Percentiles rank a stretch among this genome's conserved stretches.
Conservation (phyloP, 2,888 invertebrate species). For the Anarsia innoxiella region DNA sequence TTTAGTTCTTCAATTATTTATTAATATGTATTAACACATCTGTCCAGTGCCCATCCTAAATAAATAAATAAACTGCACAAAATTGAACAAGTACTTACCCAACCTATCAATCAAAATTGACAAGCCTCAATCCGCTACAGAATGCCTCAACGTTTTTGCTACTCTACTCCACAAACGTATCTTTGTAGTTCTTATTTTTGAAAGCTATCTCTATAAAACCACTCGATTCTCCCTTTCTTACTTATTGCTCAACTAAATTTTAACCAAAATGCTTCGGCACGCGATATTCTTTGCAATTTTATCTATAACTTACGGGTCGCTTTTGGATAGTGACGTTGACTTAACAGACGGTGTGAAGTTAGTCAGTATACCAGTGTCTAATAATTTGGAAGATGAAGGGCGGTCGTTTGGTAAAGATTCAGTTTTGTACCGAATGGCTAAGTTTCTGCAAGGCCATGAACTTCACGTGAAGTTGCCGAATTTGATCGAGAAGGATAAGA, state of each 20-base stretch:
- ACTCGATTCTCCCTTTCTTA: conserved; percentile 45
- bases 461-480: conserved; percentile 81
- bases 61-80: too few relatives aligned
- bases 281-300: conserved; percentile 32
- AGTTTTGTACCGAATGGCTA: conserved; percentile 75
- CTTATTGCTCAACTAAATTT: conserved; percentile 51
- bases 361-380: conserved; percentile 69
- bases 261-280: conserved; percentile 55
- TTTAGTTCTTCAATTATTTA: too few relatives aligned
- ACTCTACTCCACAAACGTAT: conserved; percentile 29
- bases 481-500: conserved; percentile 79
- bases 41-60: too few relatives aligned
- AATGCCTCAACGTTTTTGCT: conserved; percentile 28
- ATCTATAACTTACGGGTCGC: conserved; percentile 32
- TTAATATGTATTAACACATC: too few relatives aligned
- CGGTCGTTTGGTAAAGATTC: conserved; percentile 68
- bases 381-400: conserved; percentile 63
- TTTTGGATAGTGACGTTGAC: conserved; percentile 70
- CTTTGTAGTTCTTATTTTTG: conserved; percentile 52
- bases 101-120: too few relatives aligned
- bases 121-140: too few relatives aligned
- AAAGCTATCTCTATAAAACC: conserved; percentile 64
- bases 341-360: conserved; percentile 79
- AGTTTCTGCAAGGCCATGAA: conserved; percentile 82
- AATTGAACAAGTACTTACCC: too few relatives aligned